These are phyloP conservation scores for Schmidtea mediterranea DNA, from an alignment of 1,140 invertebrate genomes.

Conservation along the genomic window DNA sequence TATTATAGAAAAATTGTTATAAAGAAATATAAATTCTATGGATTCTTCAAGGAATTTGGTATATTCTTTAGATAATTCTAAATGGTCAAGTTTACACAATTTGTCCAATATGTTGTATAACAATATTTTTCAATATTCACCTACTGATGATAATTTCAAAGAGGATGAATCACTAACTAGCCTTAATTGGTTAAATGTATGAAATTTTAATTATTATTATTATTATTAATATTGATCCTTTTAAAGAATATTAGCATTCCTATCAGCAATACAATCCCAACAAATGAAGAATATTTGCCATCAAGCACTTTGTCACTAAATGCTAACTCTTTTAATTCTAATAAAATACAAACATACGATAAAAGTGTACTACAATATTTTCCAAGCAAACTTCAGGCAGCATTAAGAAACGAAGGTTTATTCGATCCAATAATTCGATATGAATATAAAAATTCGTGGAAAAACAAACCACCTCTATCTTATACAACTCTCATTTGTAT, in stretches of 20 bases:
- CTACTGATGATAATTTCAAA: too few species aligned
- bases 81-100: too few species aligned
- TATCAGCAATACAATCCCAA: background rate
- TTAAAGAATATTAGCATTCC: background rate
- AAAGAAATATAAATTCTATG: too few species aligned
- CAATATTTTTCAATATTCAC: too few species aligned
- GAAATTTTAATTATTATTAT: background rate
- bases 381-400: too few species aligned
- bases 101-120: too few species aligned
- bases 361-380: too few species aligned
- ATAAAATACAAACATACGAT: background rate
- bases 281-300: background rate
- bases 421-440: conserved; percentile 4
- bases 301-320: too few species aligned
- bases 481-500: conserved; percentile 68
- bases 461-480: conserved; percentile 62
- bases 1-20: too few species aligned
- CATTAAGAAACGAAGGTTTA: background rate
- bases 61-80: too few species aligned
- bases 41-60: too few species aligned
- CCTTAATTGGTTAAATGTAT: conserved; percentile 49
- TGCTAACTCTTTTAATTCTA: background rate
- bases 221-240: background rate
- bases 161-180: conserved; percentile 39
- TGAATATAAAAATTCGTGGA: conserved; percentile 46